Conservation (phyloP, 1,140 invertebrate species). For the Drosophila bifasciata region DNA sequence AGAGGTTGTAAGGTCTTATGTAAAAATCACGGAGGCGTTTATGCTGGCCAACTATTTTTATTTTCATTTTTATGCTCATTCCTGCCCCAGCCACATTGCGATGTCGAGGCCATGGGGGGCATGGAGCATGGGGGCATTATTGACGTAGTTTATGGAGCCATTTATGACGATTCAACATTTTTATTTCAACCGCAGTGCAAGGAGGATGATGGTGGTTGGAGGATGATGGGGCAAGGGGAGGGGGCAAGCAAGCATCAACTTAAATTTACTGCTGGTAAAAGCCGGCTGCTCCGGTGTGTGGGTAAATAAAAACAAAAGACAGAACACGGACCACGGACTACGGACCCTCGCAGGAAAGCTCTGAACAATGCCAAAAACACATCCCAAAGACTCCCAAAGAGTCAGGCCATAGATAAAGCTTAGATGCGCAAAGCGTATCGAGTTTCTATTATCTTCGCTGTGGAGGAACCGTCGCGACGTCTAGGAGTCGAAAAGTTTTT, state of each 20-base stretch:
- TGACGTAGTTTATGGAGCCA: conserved; percentile 82
- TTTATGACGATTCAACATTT: conserved; percentile 83
- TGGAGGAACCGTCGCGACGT: conserved; percentile 73
- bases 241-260: conserved; percentile 47
- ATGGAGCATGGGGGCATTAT: conserved; percentile 44
- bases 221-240: too few species aligned
- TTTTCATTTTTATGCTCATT: conserved; percentile 73
- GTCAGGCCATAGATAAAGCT: conserved; percentile 69
- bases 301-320: conserved; percentile 76
- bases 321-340: neutral
- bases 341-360: conserved; percentile 11
- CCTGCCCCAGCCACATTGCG: conserved; percentile 55
- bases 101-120: conserved; percentile 29
- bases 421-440: conserved; percentile 77
- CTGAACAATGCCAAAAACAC: conserved; percentile 72
- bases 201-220: too few species aligned
- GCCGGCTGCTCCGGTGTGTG: conserved; percentile 57
- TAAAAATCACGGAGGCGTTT: conserved; percentile 80
- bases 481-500: conserved; percentile 79
- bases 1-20: conserved; percentile 55
- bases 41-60: conserved; percentile 79
- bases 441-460: conserved; percentile 73
- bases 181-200: conserved; percentile 76
- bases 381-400: too few species aligned
- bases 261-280: conserved; percentile 77